phyloP scores from a whole-genome alignment of 2,888 invertebrate species.

The Cepaea hortensis region DNA sequence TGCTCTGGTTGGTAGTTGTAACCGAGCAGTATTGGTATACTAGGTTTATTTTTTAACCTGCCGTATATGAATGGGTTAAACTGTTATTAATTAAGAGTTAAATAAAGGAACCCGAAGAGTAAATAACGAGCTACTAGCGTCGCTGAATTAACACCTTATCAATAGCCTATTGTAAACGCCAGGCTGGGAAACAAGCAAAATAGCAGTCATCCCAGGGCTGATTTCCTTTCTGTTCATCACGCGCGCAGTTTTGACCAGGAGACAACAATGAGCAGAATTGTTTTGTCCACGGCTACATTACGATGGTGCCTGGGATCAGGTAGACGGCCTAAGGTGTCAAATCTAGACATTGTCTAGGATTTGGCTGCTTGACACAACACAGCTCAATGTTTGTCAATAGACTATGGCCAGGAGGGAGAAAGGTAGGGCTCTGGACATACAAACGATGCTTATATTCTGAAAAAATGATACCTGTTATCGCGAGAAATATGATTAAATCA shows the following conservation, averaged over 20 bases:
- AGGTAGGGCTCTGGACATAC: too few species aligned
- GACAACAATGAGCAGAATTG: constrained; percentile 28
- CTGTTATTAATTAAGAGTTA: too few species aligned
- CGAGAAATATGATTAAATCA: too few species aligned
- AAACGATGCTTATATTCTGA: too few species aligned
- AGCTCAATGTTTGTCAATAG: constrained; percentile 11
- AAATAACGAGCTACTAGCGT: background rate
- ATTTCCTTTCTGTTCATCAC: constrained; percentile 5
- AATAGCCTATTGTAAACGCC: background rate
- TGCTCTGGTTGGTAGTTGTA: too few species aligned
- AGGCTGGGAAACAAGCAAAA: background rate
- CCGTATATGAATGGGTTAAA: too few species aligned
- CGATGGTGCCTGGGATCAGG: constrained; percentile 7
- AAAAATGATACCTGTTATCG: too few species aligned
- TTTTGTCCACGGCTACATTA: background rate
- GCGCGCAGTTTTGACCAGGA: background rate
- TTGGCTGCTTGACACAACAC: background rate
- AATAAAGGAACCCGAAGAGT: background rate
- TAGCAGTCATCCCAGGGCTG: background rate
- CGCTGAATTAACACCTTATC: background rate
- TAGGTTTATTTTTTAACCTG: too few species aligned
- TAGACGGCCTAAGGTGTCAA: background rate
- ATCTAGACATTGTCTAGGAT: background rate
- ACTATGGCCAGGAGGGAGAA: background rate
- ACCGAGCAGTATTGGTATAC: too few species aligned